A percentile compares a stretch with the other conserved stretches of the same genome.
Conservation (phyloP, 2,888 invertebrate species). For the Eupithecia centaureata region DNA sequence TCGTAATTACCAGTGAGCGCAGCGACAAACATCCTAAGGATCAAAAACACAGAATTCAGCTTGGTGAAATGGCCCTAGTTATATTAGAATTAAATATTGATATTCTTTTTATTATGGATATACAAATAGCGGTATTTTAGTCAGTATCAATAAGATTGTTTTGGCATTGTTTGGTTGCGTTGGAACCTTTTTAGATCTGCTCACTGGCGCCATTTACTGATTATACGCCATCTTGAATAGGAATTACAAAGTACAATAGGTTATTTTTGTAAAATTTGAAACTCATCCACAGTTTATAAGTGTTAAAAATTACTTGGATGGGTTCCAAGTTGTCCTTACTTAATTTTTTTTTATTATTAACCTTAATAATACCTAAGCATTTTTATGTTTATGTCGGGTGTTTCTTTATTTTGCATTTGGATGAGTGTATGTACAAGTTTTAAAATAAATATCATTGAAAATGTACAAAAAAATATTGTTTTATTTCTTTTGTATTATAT, state of each 20-base stretch:
- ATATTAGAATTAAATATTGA: too few relatives aligned
- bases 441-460: constrained; percentile 5
- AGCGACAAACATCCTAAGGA: background rate
- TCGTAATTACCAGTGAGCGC: constrained; percentile 57
- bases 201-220: constrained; percentile 60
- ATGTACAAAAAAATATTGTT: constrained; percentile 8
- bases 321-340: constrained; percentile 32
- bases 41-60: background rate
- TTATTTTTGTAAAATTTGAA: constrained; percentile 32
- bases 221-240: constrained; percentile 48
- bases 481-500: background rate
- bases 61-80: background rate
- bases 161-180: background rate
- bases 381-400: constrained; percentile 20
- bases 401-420: constrained; percentile 32
- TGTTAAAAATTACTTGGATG: constrained; percentile 34
- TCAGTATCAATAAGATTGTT: background rate
- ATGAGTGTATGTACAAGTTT: constrained; percentile 16
- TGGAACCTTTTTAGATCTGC: constrained; percentile 24
- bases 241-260: constrained; percentile 4
- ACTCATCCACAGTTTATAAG: constrained; percentile 38
- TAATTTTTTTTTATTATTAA: constrained; percentile 26
- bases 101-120: too few relatives aligned
- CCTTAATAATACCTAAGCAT: constrained; percentile 7
- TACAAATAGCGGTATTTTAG: background rate